Base-by-base conservation (phyloP, 1,140 invertebrate genomes). In the Drosophila obscura region DNA sequence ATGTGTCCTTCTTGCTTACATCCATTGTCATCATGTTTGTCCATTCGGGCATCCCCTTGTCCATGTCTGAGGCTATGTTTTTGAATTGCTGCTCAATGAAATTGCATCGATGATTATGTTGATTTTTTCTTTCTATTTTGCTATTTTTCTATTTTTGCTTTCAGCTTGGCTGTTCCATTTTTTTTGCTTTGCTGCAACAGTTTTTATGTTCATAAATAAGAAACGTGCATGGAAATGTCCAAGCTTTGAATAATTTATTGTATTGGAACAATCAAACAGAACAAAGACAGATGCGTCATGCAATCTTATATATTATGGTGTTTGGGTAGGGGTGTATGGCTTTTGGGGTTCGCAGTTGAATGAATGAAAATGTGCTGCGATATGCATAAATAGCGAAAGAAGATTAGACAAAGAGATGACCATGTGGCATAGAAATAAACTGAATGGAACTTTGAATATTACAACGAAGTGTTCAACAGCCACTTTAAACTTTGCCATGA, bases 91-190 rank as follows among this genome's bases (percentile, higher is more conserved):
- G 26, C 83, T 87, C 83, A 87, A 83, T 67, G 83, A 62, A 87
- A 87, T 87, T 87, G 83, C 83, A 87, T 77, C 73, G 75, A 87
- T 88, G 83, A 87, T 87, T 83, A 79, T 88, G 83, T 83, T 88
- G 83, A 87, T 88, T 79, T 76, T 74, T 59, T 52, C 39, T 4
- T 45, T 41, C 44, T 16, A 53, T 74, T 53, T 57, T 58, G 16
- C 52, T 35, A 50, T 69, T 68, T 24, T 55, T 41, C n/a, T 19
- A 28, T 28, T 16, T 15, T n/a, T 19, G 41, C 55, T 76, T 45
- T 60, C 8, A 35, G 66, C 66, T 80, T 75, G 41, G 44, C 77
- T 74, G 57, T 46, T 49, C 19, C 26, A 56, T 41, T 7, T 44
- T 26, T 46, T 41, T 60, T 45, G 39, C 24, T 44, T 48, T 4